phyloP scores from a whole-genome alignment of 2,888 invertebrate species.

The Lasioglossum calceatum region DNA sequence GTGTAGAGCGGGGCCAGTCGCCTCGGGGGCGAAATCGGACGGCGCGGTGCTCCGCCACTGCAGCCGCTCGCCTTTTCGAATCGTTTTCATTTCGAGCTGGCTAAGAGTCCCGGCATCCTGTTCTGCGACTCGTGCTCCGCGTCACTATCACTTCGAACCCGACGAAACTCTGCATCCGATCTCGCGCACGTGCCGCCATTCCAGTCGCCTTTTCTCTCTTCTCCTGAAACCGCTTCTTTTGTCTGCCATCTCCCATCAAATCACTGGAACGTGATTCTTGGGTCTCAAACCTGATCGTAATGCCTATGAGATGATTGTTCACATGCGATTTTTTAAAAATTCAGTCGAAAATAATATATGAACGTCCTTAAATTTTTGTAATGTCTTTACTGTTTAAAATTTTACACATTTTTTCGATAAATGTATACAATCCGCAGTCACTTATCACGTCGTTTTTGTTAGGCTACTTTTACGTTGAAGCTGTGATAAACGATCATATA shows the following conservation, averaged over 20 bases:
- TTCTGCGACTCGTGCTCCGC: conserved; percentile 42
- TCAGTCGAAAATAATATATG: too few species aligned
- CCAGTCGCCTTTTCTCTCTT: conserved; percentile 5
- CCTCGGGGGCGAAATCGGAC: conserved; percentile 51
- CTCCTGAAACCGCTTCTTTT: neutral
- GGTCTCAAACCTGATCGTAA: neutral
- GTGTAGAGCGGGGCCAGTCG: conserved; percentile 24
- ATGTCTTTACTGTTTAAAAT: too few species aligned
- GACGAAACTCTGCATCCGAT: conserved; percentile 49
- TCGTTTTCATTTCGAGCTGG: conserved; percentile 54
- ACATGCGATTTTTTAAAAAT: too few species aligned
- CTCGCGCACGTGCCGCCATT: conserved; percentile 44
- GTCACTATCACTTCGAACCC: conserved; percentile 60
- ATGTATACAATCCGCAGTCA: too few species aligned
- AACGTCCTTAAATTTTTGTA: too few species aligned
- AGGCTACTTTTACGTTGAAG: too few species aligned
- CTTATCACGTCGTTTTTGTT: too few species aligned
- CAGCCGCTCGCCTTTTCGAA: conserved; percentile 55
- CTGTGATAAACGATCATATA: neutral
- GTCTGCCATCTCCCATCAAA: neutral
- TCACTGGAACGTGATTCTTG: neutral
- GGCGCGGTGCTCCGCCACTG: conserved; percentile 43
- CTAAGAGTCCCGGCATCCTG: conserved; percentile 26
- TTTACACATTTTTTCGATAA: too few species aligned
- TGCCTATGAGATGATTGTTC: neutral